Conservation (phyloP, 2,797 vertebrate species). For the Hozukius guyotensis region DNA sequence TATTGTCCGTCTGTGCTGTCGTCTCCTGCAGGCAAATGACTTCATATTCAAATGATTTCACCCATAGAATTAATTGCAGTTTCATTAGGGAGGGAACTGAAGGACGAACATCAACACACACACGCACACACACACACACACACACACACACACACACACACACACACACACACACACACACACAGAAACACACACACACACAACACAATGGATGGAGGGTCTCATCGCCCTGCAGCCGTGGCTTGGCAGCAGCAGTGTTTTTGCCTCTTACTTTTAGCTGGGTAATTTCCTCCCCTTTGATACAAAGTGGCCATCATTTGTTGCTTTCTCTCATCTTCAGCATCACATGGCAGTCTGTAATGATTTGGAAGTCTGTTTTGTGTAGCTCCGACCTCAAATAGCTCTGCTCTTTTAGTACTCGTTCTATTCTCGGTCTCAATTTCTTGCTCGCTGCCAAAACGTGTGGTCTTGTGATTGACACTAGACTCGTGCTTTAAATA, state of each 20-base stretch:
- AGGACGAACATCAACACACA: constrained; percentile 18
- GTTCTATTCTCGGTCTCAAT: constrained; percentile 1
- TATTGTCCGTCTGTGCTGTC: constrained; percentile 16
- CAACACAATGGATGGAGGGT: not conserved
- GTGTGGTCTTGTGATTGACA: not conserved
- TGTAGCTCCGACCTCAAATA: constrained; percentile 1
- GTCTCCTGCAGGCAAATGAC: constrained; percentile 45
- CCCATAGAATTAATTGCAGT: constrained; percentile 48
- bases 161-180: not conserved
- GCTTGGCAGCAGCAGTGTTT: constrained; percentile 35
- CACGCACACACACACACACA: not conserved
- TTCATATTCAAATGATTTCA: constrained; percentile 58
- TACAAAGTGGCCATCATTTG: constrained; percentile 39
- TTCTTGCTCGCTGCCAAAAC: not conserved
- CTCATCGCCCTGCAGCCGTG: constrained; percentile 21
- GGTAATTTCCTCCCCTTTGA: constrained; percentile 40
- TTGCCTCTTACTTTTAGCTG: constrained; percentile 41
- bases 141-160: not conserved
- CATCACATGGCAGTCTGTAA: constrained; percentile 3
- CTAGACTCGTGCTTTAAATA: not conserved
- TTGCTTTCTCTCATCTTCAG: constrained; percentile 25
- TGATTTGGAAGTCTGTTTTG: not conserved
- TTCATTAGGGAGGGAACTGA: constrained; percentile 54
- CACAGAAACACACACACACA: not conserved
- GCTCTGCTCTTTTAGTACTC: not conserved